These are phyloP conservation scores for Drosophila subsilvestris DNA, from an alignment of 2,888 invertebrate genomes.

Conservation along the genomic window DNA sequence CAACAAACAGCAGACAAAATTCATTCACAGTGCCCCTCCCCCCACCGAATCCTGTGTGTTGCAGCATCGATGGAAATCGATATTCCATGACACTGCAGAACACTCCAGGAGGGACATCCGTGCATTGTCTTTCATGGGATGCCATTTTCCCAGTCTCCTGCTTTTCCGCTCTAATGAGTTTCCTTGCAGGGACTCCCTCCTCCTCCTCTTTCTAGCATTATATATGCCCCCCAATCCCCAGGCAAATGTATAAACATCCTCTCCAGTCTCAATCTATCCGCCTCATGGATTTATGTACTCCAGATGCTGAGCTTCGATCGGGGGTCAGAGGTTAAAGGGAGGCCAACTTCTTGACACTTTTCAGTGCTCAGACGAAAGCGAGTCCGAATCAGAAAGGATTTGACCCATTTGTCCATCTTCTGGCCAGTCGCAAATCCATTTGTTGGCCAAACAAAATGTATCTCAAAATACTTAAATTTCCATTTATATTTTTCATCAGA, in stretches of 20 bases:
- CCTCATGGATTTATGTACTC: constrained; percentile 38
- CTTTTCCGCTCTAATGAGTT: constrained; percentile 27
- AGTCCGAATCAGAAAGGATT: constrained; percentile 54
- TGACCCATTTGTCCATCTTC: constrained; percentile 34
- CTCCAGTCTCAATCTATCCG: constrained; percentile 2
- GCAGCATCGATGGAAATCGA: constrained; percentile 53
- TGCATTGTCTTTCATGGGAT: constrained; percentile 8
- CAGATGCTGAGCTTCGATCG: constrained; percentile 6
- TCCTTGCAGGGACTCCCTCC: not conserved
- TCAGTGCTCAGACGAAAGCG: constrained; percentile 22
- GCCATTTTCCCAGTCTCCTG: constrained; percentile 1
- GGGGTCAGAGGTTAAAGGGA: constrained; percentile 25
- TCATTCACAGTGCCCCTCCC: constrained; percentile 10
- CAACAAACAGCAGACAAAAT: constrained; percentile 34
- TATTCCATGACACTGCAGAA: constrained; percentile 52
- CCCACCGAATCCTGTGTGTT: constrained; percentile 21
- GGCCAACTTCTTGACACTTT: constrained; percentile 26
- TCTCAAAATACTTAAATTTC: constrained; percentile 74
- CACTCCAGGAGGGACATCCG: not conserved
- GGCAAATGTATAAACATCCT: constrained; percentile 14
- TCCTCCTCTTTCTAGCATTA: constrained; percentile 22
- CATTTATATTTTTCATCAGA: constrained; percentile 74
- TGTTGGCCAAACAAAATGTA: constrained; percentile 57
- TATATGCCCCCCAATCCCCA: not conserved
- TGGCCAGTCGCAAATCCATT: constrained; percentile 61